Evolutionary conservation across 2,797 vertebrate genomes (phyloP).

Genomic region (Melanogrammus aeglefinus): DNA sequence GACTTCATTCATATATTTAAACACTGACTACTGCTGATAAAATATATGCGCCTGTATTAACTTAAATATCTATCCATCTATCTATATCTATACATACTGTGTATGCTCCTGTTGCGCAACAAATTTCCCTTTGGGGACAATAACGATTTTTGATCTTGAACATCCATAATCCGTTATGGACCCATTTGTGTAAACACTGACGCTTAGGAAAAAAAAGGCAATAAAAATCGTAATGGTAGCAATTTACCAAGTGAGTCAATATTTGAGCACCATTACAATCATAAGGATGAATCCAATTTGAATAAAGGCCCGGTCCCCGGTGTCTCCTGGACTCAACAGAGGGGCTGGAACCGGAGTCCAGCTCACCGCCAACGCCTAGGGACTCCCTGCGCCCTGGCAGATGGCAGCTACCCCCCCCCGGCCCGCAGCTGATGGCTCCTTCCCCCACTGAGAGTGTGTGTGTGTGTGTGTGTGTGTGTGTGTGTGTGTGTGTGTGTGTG

Average conservation of each 20-base stretch:
- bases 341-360: not conserved
- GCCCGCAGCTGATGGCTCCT: not conserved
- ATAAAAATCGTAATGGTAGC: not conserved
- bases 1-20: no score
- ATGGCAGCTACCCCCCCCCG: not conserved
- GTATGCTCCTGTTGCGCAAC: no score
- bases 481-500: slow-evolving; percentile 1
- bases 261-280: not conserved
- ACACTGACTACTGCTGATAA: no score
- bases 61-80: no score
- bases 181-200: not conserved
- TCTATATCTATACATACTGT: no score
- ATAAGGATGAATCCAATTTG: not conserved
- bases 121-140: no score
- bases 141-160: no score
- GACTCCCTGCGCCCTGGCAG: not conserved
- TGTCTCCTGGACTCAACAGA: not conserved
- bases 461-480: not conserved
- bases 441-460: not conserved
- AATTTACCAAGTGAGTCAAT: not conserved
- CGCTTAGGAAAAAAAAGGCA: not conserved
- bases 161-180: not conserved
- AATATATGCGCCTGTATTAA: no score
- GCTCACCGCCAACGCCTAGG: not conserved
- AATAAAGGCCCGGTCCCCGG: not conserved